Evolutionary conservation across 1,140 invertebrate species (phyloP), one percentile per base, ranked within the genome.

Genomic region (Drosophila biarmipes): DNA sequence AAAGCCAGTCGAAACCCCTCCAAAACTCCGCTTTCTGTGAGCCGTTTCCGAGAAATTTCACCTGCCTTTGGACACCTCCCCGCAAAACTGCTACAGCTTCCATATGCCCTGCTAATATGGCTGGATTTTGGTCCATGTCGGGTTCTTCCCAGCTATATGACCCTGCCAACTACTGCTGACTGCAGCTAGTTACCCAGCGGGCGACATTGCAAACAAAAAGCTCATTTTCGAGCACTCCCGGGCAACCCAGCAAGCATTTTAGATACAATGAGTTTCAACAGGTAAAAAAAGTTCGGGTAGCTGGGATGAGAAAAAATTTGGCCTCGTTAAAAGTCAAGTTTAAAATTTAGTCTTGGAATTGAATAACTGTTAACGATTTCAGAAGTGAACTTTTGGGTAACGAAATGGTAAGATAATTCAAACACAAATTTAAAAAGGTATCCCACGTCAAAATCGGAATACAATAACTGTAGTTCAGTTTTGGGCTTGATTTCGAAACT

Each of bases 21-120:
- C 35, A 4, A 35, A 38, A 35, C 52, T 54, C 27, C 12, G 38
- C 29, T 69, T 40, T 37, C 35, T 77, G 63, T 27, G 56, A 29
- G 72, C 48, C 64, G 71, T 71, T 84, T 84, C 79, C 84, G 89
- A 89, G 84, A 89, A 84, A 89, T 74, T 84, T 53, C 84, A 87
- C 84, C 84, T 87, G 79, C 58, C 62, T 48, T 52, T 51, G 78
- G 56, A 46, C 8, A 40, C 21, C 6, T 31, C 17, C 15, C 21
- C 31, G n/a, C 40, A 58, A 53, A 37, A 31, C 34, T 29, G 29
- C 15, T 55, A 12, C 57, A 34, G 43, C 43, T 46, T 38, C 43
- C 45, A 77, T 81, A 75, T 81, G 77, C 56, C 62, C 67, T 61
- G 62, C 73, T 73, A 86, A 87, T 87, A 78, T 87, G 61, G 5